Evolutionary conservation across 2,888 invertebrate species (phyloP).

Genomic region (Athrips mouffetella): DNA sequence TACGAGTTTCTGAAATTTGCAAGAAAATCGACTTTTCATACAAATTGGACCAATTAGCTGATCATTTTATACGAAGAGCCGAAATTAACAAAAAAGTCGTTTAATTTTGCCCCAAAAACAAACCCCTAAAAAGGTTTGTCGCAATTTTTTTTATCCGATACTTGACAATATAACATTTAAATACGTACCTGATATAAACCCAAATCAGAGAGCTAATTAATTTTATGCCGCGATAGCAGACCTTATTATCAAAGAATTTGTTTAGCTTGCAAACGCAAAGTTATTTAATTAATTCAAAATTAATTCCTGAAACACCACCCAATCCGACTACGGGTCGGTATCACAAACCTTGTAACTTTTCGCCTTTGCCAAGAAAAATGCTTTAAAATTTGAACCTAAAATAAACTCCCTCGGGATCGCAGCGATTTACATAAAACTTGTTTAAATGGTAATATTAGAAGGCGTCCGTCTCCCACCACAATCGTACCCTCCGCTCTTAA

Average conservation of each 20-base stretch:
- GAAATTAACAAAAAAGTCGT: too few relatives aligned
- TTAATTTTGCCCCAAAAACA: too few relatives aligned
- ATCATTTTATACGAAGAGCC: too few relatives aligned
- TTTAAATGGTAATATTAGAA: constrained; percentile 78
- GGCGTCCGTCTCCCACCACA: constrained; percentile 63
- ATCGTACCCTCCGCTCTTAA: constrained; percentile 47
- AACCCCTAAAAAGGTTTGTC: too few relatives aligned
- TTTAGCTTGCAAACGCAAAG: constrained; percentile 32
- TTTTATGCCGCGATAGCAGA: neutral
- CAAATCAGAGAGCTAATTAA: neutral
- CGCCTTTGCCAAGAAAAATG: constrained; percentile 64
- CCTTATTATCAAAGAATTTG: neutral
- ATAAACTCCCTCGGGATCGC: constrained; percentile 61
- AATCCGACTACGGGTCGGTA: constrained; percentile 63
- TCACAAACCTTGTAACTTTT: constrained; percentile 67
- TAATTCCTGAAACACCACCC: constrained; percentile 55
- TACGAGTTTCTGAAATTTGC: too few relatives aligned
- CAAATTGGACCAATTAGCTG: too few relatives aligned
- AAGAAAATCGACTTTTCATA: too few relatives aligned
- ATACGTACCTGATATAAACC: neutral
- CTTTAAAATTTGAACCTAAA: constrained; percentile 63
- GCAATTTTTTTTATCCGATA: too few relatives aligned
- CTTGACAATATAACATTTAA: too few relatives aligned
- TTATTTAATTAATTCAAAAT: constrained; percentile 64
- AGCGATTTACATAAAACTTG: constrained; percentile 77